A percentile compares a stretch with the other conserved stretches of the same genome.
Evolutionary conservation across 1,140 invertebrate species (phyloP).

Genomic region (Gryllus bimaculatus): DNA sequence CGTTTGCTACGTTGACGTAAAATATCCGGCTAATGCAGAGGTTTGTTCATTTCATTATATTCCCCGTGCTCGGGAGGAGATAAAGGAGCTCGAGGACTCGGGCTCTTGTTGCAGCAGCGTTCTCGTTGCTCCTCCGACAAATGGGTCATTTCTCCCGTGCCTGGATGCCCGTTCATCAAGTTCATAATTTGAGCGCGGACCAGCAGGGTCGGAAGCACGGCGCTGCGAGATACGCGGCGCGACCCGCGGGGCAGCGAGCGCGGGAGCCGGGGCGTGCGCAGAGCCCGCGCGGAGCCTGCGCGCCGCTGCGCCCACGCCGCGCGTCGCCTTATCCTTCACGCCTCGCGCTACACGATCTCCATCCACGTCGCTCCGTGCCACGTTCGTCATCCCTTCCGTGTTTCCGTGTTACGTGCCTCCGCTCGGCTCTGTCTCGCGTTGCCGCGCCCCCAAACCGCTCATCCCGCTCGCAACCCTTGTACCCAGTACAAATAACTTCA

Average conservation of each 20-base stretch:
- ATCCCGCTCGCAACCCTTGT: too few relatives aligned
- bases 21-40: not conserved
- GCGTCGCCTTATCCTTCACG: too few relatives aligned
- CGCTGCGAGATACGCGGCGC: not conserved
- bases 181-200: not conserved
- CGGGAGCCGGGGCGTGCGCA: too few relatives aligned
- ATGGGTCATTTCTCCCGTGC: not conserved
- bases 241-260: not conserved
- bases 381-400: too few relatives aligned
- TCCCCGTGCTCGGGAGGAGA: not conserved
- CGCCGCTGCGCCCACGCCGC: too few relatives aligned
- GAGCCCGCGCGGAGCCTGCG: too few relatives aligned
- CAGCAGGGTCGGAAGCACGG: not conserved
- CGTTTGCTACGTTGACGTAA: not conserved
- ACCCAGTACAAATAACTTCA: too few relatives aligned
- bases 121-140: not conserved
- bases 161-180: not conserved
- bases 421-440: too few relatives aligned
- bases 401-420: too few relatives aligned
- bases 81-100: not conserved
- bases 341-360: too few relatives aligned
- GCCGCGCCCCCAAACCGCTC: too few relatives aligned
- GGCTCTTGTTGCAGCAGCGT: not conserved
- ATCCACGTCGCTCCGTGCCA: too few relatives aligned
- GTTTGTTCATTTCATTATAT: slow-evolving; percentile 6